phyloP scores from a whole-genome alignment of 2,797 vertebrate species.

The Falco concolor region DNA sequence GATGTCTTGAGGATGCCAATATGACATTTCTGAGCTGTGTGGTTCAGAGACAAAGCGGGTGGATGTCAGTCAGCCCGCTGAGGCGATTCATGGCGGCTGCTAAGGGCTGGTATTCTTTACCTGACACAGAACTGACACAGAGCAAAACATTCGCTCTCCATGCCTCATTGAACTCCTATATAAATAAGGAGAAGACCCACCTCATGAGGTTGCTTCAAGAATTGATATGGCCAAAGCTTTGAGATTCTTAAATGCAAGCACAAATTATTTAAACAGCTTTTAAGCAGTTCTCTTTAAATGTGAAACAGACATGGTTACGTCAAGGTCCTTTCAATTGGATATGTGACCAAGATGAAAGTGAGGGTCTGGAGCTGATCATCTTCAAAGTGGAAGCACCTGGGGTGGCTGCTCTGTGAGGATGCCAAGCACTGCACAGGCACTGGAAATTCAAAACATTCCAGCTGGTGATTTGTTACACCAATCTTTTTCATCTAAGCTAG shows the following conservation, averaged over 20 bases:
- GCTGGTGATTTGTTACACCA: neutral
- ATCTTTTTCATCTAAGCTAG: neutral
- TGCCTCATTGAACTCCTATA: neutral
- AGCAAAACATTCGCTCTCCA: neutral
- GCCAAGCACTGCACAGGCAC: neutral
- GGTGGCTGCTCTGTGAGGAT: neutral
- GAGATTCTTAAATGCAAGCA: neutral
- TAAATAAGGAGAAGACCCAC: neutral
- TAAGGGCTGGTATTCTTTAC: neutral
- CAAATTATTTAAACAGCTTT: neutral
- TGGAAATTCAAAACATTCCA: neutral
- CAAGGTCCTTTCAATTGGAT: neutral
- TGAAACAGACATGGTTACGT: neutral
- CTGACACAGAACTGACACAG: neutral
- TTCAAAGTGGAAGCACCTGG: conserved; percentile 13
- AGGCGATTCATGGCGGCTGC: neutral
- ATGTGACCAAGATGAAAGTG: conserved; percentile 6
- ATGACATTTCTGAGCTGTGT: neutral
- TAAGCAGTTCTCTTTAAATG: neutral
- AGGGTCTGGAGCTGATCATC: conserved; percentile 22
- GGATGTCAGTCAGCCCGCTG: neutral
- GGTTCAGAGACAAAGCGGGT: neutral
- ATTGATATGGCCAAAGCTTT: neutral
- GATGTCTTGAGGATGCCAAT: neutral
- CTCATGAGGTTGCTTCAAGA: neutral